Evolutionary conservation across 23 tunicate genomes (phyloP), one percentile per base, ranked within the genome.

Genomic region (Halocynthia aurantium): DNA sequence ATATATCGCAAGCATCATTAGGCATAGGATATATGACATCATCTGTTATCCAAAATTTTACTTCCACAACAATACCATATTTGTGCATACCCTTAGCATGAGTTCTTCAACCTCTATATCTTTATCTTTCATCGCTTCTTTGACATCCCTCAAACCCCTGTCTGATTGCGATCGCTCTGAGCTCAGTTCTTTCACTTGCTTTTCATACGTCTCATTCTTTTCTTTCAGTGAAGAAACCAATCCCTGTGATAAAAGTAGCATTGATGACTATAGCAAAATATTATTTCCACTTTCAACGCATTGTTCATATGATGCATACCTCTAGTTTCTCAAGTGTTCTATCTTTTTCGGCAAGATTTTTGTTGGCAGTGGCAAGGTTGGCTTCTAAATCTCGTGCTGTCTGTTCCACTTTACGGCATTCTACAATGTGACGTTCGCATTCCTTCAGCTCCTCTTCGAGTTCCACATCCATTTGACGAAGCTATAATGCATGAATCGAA

Each of bases 391-490:
- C 96, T 52, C 81, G 81, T 7, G 74, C 66, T 22, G 53, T 84
- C 61, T 87, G 83, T 21, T 80, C 85, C 60, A 63, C 80, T 52
- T 81, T 85, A 52, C 71, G 63, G 55, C 62, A 57, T 55, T 89
- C 96, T 51, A 77, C 88, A 56, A 89, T 58, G 7, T 85, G 81
- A 7, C 85, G 66, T 61, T 89, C 96, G 61, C 96, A 53, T 72
- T 89, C 96, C 50, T 89, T 84, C 53, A 89, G 56, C 53, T 89
- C 96, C 49, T 84, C 96, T 69, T 89, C 96, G 22, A 89, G 65
- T 76, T 89, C 96, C 52, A 72, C 17, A 70, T 89, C 96, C 96
- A 89, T 89, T 10, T 88, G 69, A 15, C 96, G 85, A 5, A 89
- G 80, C 85, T 81, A 52, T 31, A 31, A 31, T 31, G 44, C 1